Evolutionary conservation across 2,888 invertebrate genomes (phyloP), one percentile per base, ranked within the genome.

Genomic region (Steinernema carpocapsae): DNA sequence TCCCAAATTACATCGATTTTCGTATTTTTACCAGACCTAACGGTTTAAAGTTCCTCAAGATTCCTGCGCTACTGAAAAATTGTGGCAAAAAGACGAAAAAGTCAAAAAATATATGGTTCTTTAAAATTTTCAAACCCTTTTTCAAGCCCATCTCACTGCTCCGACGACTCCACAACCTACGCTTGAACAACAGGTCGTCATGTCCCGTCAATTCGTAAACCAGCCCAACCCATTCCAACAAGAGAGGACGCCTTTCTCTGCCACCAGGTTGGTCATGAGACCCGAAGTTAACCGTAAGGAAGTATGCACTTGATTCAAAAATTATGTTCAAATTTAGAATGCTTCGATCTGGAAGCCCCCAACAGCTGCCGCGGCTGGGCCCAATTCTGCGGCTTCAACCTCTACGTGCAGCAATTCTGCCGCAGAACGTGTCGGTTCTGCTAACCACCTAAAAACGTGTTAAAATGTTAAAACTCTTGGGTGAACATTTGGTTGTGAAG

Each of bases 341-440:
- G 82, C 45, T 51, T 76, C 22, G 80, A 82, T 76, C 75, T 76
- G 12, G 82, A 81, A 52, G 75, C 79, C 10, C 78, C 76, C 43
- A 75, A 74, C 17, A 73, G 80, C 14, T 85, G 84, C 70, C 51
- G 70, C 46, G 77, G 77, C 10, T 84, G 84, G 85, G 59, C 76
- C 4, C 77, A 74, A 26, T 83, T 79, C 77, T 85, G 85, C 73
- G 64, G 78, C 4, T 72, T 78, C 3, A 80, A 59, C 24, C 45
- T 72, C n/a, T 79, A 80, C 74, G 81, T 79, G 81, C 75, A 72
- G 32, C 56, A 24, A 19, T 76, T 73, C 43, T 79, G 79, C 70
- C 73, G 72, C 26, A 46, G 78, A 19, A 78, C 76, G 12, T 80
- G 80, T 37, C 78, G 77, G 17, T 74, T 79, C 42, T 80, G 80